Evolutionary conservation across 2,113 vertebrate species (phyloP).

Genomic region (Ornithorhynchus anatinus): DNA sequence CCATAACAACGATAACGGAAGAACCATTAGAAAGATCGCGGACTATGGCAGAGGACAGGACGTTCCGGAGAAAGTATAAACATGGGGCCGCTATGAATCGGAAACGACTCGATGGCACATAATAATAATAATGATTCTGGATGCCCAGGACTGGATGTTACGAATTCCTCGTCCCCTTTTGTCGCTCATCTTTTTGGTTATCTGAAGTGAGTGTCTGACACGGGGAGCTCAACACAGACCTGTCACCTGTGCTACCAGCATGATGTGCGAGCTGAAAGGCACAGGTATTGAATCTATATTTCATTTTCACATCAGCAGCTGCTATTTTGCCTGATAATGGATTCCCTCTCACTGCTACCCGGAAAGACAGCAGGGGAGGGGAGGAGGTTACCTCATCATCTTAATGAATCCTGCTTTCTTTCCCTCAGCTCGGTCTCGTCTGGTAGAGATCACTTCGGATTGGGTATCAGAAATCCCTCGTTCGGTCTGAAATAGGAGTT

Average conservation of each 20-base stretch:
- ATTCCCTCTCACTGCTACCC: background rate
- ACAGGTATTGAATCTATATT: slow-evolving; percentile 50
- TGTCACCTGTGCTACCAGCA: slow-evolving; percentile 30
- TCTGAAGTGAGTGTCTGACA: background rate
- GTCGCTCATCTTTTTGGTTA: background rate
- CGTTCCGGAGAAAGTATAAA: no score
- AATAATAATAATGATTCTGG: no score
- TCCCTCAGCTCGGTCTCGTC: background rate
- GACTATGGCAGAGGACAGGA: no score
- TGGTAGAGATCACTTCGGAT: background rate
- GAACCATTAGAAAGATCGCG: no score
- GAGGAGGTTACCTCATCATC: background rate
- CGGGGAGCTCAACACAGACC: background rate
- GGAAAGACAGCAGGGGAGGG: background rate
- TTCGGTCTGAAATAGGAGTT: background rate
- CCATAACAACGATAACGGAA: no score
- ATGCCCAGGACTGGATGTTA: no score
- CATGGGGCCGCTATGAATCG: no score
- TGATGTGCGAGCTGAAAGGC: slow-evolving; percentile 17
- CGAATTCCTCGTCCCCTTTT: background rate
- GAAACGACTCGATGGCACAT: no score
- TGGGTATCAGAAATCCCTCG: no score
- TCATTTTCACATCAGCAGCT: slow-evolving; percentile 51
- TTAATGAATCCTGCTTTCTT: background rate
- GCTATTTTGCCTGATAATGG: slow-evolving; percentile 45